Conservation (phyloP, 2,888 invertebrate species). For the Poecilus cupreus region DNA sequence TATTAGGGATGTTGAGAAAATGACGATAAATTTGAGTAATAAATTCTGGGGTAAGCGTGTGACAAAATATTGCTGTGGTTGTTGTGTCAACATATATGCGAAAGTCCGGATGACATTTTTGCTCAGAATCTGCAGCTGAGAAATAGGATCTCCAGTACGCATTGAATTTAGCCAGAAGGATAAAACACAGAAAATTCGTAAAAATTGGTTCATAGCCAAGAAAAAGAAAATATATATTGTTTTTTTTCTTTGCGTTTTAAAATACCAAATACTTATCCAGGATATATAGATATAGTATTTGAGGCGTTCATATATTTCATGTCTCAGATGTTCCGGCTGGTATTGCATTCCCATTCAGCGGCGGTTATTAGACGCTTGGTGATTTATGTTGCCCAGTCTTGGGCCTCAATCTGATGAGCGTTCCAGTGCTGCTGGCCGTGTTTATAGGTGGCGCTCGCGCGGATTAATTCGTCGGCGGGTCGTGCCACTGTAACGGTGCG, state of each 20-base stretch:
- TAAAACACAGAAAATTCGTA: constrained; percentile 70
- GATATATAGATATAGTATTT: constrained; percentile 59
- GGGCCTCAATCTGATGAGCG: background rate
- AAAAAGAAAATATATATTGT: constrained; percentile 70
- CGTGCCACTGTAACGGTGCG: background rate
- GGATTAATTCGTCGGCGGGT: constrained; percentile 43
- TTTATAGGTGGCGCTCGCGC: background rate
- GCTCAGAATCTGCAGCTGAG: constrained; percentile 69
- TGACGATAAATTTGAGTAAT: constrained; percentile 1
- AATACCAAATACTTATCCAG: constrained; percentile 58
- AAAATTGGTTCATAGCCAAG: constrained; percentile 71
- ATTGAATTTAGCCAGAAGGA: constrained; percentile 67
- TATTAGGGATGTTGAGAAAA: background rate
- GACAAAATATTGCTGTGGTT: background rate
- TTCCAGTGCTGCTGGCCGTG: background rate
- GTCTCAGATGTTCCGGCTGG: constrained; percentile 57
- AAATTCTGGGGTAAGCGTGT: background rate
- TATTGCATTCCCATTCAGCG: constrained; percentile 55
- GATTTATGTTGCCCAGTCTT: constrained; percentile 46
- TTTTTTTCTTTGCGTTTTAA: constrained; percentile 59
- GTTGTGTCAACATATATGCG: background rate
- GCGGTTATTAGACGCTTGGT: constrained; percentile 53
- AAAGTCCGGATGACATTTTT: constrained; percentile 62
- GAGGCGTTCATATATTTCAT: constrained; percentile 57
- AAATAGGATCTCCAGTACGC: constrained; percentile 71